Base-by-base conservation (phyloP, 1,140 invertebrate species). In the Rhyacophila brunnea region DNA sequence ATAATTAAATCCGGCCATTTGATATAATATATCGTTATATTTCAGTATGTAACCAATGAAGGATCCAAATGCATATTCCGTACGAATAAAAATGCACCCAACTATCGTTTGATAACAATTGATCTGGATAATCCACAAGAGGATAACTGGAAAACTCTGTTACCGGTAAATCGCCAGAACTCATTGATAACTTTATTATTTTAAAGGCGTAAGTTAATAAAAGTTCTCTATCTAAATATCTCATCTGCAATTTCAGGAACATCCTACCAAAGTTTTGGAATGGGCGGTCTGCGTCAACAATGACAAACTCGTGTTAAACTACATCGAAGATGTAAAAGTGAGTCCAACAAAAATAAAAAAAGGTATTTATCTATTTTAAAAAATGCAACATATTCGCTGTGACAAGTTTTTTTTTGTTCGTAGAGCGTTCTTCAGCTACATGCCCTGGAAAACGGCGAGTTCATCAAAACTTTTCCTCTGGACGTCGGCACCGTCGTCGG, bases 321-420 rank as follows among this genome's bases (percentile, higher is more conserved):
- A 98, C 72, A 86, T 98, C 40, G 84, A 92, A 71, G 93, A 99
- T 85, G 96, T 99, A 3, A 98, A 97, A 83, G 93, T 91, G 76
- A 73, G 58, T 20, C 49, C n/a, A n/a, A n/a, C n/a, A n/a, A n/a
- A n/a, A n/a, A n/a, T n/a, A n/a, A n/a, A n/a, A n/a, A n/a, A n/a
- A n/a, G n/a, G n/a, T n/a, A n/a, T 46, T n/a, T n/a, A 19, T 50
- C 28, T 47, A 43, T 35, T 17, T 0, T 13, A 42, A 23, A n/a
- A 15, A 11, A 42, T 5, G 14, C 28, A 43, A 20, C 13, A 35
- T 35, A 7, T 7, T 35, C n/a, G 6, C n/a, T 35, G n/a, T 35
- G 34, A 35, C 34, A 35, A 35, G 6, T 55, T 18, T 45, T 13
- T 28, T 9, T 32, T 10, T 65, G 62, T 68, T 80, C 82, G 55